Conservation (phyloP, 2,797 vertebrate species). For the Octomys mimax region DNA sequence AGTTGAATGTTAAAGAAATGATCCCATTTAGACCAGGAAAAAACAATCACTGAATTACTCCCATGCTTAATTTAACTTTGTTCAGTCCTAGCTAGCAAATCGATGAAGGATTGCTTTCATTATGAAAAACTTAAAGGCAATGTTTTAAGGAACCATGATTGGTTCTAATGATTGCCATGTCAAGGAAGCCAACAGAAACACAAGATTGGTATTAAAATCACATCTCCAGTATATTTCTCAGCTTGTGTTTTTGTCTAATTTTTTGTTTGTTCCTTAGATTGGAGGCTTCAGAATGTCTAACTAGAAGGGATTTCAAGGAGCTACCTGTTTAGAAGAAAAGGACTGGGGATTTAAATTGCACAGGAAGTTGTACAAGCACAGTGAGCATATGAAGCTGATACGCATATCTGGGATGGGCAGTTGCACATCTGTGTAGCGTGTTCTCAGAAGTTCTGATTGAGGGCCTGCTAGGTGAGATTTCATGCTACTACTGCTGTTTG, state of each 20-base stretch:
- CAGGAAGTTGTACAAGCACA: neutral
- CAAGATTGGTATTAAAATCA: neutral
- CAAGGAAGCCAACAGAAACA: conserved; percentile 29
- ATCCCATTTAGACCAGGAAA: neutral
- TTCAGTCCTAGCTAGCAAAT: conserved; percentile 1
- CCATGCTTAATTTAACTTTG: conserved; percentile 46
- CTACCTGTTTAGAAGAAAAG: neutral
- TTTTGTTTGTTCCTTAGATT: neutral
- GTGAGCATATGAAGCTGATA: neutral
- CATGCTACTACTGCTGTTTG: neutral
- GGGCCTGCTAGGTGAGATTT: neutral
- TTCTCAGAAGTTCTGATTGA: neutral
- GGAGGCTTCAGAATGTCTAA: neutral
- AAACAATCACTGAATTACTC: conserved; percentile 21
- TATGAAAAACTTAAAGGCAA: neutral
- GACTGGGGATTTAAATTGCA: neutral
- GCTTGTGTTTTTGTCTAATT: neutral
- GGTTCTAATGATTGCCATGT: neutral
- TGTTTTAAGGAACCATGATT: conserved; percentile 36
- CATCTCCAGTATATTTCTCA: neutral
- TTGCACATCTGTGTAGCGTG: neutral
- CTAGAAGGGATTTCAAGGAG: neutral
- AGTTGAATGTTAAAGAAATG: conserved; percentile 26
- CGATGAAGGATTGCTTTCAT: neutral
- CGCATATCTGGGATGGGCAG: neutral